Conservation (phyloP, 2,797 vertebrate species). For the Mallotus villosus region DNA sequence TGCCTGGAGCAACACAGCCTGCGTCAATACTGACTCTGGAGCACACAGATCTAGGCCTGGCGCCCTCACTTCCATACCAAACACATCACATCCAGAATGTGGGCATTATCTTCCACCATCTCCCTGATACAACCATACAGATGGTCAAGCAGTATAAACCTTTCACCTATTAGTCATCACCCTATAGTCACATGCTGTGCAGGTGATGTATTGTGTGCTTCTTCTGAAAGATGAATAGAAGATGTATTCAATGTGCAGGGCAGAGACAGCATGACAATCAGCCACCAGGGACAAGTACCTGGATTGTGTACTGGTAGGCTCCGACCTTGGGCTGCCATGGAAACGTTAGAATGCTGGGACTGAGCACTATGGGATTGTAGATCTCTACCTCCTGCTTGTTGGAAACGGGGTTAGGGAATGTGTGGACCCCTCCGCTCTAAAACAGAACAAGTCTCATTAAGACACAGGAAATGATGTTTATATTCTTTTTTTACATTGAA, state of each 20-base stretch:
- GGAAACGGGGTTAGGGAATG: constrained; percentile 78
- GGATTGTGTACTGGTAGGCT: constrained; percentile 89
- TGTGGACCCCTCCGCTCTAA: constrained; percentile 81
- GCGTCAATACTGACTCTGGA: neutral
- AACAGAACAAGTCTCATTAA: constrained; percentile 44
- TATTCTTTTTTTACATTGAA: neutral
- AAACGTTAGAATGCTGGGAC: constrained; percentile 88
- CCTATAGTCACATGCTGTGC: neutral
- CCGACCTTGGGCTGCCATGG: constrained; percentile 94
- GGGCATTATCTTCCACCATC: too few relatives aligned
- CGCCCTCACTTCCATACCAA: too few relatives aligned
- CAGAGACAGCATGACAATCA: neutral
- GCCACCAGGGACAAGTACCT: constrained; percentile 71
- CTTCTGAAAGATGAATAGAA: neutral
- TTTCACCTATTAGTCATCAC: neutral
- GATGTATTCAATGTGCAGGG: neutral
- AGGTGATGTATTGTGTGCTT: too few relatives aligned
- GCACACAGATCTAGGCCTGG: neutral
- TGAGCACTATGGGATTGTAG: constrained; percentile 86
- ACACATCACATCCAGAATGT: too few relatives aligned
- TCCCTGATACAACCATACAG: too few relatives aligned
- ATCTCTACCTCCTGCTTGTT: constrained; percentile 96
- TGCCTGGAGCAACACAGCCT: constrained; percentile 71
- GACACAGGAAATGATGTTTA: neutral
- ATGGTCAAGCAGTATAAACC: too few relatives aligned